A percentile compares a stretch with the other conserved stretches of the same genome.
Conservation (phyloP, 2,113 vertebrate species). For the Heterotilapia buettikoferi region DNA sequence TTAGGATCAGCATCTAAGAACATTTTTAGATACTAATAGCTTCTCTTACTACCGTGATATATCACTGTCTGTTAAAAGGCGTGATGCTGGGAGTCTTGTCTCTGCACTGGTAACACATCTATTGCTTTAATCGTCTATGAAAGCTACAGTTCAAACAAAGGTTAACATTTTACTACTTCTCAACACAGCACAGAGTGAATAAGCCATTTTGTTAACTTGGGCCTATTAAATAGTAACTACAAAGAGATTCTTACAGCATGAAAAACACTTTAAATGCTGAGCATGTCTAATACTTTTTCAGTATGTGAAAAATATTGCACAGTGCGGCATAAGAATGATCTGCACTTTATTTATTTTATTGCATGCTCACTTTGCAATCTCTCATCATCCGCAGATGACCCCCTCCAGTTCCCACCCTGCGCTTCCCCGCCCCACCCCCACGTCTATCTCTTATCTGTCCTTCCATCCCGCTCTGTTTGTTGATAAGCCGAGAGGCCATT, state of each 20-base stretch:
- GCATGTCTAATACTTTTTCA: background rate
- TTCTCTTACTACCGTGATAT: background rate
- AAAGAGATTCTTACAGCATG: conserved; percentile 47
- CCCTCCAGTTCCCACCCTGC: background rate
- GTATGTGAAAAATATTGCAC: background rate
- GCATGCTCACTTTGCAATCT: conserved; percentile 38
- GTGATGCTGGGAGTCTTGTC: background rate
- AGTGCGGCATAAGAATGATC: background rate
- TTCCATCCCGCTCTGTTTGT: conserved; percentile 62
- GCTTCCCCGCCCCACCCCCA: conserved; percentile 44
- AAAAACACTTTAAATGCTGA: conserved; percentile 40
- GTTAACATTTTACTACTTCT: conserved; percentile 51
- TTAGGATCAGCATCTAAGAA: background rate
- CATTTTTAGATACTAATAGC: background rate
- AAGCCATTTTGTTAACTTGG: conserved; percentile 58
- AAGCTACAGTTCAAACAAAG: conserved; percentile 60
- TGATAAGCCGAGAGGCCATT: conserved; percentile 65
- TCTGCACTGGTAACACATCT: conserved; percentile 25
- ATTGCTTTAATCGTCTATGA: conserved; percentile 59
- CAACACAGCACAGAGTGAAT: conserved; percentile 38
- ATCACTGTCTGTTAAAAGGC: background rate
- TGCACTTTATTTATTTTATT: conserved; percentile 6
- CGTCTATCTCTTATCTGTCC: conserved; percentile 56
- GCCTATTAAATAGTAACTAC: conserved; percentile 62
- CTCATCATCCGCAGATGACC: conserved; percentile 28